Base-by-base conservation (phyloP, 2,888 invertebrate genomes). In the Cantharis lateralis region DNA sequence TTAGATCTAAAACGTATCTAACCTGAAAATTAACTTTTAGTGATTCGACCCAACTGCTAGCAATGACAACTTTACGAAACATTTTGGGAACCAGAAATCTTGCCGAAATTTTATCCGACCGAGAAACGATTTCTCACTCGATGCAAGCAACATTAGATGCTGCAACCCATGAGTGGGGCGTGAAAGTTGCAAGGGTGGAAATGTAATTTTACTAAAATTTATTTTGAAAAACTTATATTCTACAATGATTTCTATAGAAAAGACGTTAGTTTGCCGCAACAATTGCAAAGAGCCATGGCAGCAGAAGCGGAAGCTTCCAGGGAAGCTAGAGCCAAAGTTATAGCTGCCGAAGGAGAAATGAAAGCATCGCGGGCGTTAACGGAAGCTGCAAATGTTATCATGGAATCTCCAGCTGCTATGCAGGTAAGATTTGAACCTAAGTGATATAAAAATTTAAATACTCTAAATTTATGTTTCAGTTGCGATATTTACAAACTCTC, bases 131-230 rank as follows among this genome's bases (percentile, higher is more conserved):
- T 84, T 96, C 97, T 66, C 94, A 95, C 85, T 93, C 94, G 80
- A 98, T 98, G 97, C 96, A 97, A 87, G 89, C 92, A 63, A 93
- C 94, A 68, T 87, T 97, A 80, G 96, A 96, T 83, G 95, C 95
- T 78, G 96, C 96, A 62, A 96, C 96, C 0, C 96, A 96, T 85
- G 95, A 95, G 1, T 96, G 97, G 97, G 97, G 96, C 26, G 95
- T 97, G 62, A 96, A 96, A 89, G 96, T 97, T 13, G 97, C 98
- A 87, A 90, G 98, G 81, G 98, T 98, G 24, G 98, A 98, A 92
- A 97, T 98, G 96, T 96, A 90, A 92, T 70, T 61, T 18, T 16
- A 20, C 32, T 11, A 48, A n/a, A 16, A 16, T 72, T 20, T 4
- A 64, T 61, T 11, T n/a, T 32, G 24, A 48, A n/a, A n/a, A 16